Evolutionary conservation across 23 tunicate genomes (phyloP), one percentile per base, ranked within the genome.

Genomic region (Oikopleura albicans): DNA sequence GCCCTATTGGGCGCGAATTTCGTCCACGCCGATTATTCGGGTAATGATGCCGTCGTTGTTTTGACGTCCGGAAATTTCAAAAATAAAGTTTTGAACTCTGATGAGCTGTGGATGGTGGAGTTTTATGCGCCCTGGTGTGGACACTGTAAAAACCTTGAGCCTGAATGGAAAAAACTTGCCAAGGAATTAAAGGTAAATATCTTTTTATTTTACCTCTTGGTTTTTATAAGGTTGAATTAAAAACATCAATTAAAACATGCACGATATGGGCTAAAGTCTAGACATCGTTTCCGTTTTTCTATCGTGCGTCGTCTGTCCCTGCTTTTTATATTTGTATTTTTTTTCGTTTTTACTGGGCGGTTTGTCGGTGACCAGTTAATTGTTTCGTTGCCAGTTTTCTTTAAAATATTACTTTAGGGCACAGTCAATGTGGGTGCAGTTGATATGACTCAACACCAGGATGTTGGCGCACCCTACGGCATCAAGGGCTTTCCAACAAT

Each of bases 71-170:
- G 87, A 1, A 95, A 91, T 84, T 93, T 93, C 75, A 84, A 86
- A 22, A 57, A 85, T 1, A 87, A 88, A 87, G 99, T 95, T 38
- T 1, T 88, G 36, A 86, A 95, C 41, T 88, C 92, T 76, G 94
- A 95, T 87, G 99, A 95, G 49, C 86, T 95, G 38, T 95, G 99
- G 99, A 0, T 95, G 31, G 88, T 95, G 66, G 96, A 95, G 71
- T 95, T 95, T 85, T 95, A 95, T 88, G 96, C 99, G 4, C 99
- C 99, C 33, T 90, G 96, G 96, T 95, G 99, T 85, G 99, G 99
- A 38, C 99, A 95, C 63, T 95, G 99, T 84, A 83, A 88, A 41
- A 41, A 40, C 0, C 83, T 95, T 22, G 91, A 85, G 27, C 90
- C 90, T 41, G 96, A 85, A 76, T 95, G 90, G 89, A 91, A 95